phyloP scores from a whole-genome alignment of 2,888 invertebrate genomes.

The Alloscopus bannaensis region DNA sequence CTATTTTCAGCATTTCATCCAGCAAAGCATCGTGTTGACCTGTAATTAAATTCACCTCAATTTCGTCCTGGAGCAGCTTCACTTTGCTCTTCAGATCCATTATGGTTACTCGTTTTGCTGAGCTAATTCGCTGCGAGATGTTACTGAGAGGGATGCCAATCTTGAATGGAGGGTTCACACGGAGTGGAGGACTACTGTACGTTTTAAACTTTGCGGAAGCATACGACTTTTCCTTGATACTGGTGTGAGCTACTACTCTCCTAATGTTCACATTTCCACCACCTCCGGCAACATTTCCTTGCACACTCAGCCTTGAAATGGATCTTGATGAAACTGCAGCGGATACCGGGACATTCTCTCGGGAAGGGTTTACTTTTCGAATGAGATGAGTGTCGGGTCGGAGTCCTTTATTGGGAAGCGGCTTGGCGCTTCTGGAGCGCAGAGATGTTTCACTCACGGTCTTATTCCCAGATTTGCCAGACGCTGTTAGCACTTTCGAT shows the following conservation, averaged over 20 bases:
- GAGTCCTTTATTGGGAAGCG: no score
- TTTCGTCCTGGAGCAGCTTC: slow-evolving; percentile 39
- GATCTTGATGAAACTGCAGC: slow-evolving; percentile 22
- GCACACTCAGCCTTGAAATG: slow-evolving; percentile 22
- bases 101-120: slow-evolving; percentile 61
- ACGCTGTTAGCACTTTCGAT: neutral
- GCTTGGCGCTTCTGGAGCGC: no score
- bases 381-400: neutral
- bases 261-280: slow-evolving; percentile 14
- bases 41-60: slow-evolving; percentile 33
- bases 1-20: neutral
- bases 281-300: slow-evolving; percentile 17
- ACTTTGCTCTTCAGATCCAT: slow-evolving; percentile 65
- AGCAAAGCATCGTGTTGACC: neutral
- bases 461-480: neutral
- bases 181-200: slow-evolving; percentile 22
- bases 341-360: slow-evolving; percentile 43
- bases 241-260: slow-evolving; percentile 36
- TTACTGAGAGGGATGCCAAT: slow-evolving; percentile 23
- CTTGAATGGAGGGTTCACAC: slow-evolving; percentile 39
- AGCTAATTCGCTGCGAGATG: slow-evolving; percentile 49
- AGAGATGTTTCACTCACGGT: slow-evolving; percentile 23
- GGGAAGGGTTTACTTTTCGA: slow-evolving; percentile 30
- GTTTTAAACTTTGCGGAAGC: slow-evolving; percentile 44
- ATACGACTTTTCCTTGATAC: slow-evolving; percentile 45